These are phyloP conservation scores for Spodoptera picta DNA, from an alignment of 2,888 invertebrate genomes.

Conservation along the genomic window DNA sequence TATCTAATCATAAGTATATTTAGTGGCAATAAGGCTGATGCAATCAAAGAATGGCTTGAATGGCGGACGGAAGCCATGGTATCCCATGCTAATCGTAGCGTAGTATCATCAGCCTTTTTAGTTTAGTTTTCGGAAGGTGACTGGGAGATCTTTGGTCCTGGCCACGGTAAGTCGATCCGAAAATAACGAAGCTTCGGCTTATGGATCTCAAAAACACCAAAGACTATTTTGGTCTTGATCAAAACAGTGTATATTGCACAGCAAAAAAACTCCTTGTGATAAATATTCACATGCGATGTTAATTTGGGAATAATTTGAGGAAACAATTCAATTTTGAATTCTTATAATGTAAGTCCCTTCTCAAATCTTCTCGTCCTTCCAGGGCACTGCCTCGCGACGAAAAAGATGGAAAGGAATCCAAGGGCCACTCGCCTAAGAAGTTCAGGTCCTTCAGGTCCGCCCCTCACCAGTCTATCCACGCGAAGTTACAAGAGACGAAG, in stretches of 20 bases:
- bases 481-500: constrained; percentile 89
- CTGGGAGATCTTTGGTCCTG: not conserved
- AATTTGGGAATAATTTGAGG: not conserved
- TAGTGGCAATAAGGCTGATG: constrained; percentile 75
- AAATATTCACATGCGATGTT: too few species aligned
- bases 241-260: constrained; percentile 36
- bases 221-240: not conserved
- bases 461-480: constrained; percentile 88
- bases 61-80: constrained; percentile 69
- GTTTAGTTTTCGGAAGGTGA: constrained; percentile 29
- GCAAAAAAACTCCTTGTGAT: not conserved
- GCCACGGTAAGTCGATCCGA: constrained; percentile 31
- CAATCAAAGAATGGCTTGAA: constrained; percentile 81
- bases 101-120: constrained; percentile 69
- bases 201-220: constrained; percentile 1
- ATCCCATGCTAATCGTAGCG: constrained; percentile 69
- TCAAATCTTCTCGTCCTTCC: constrained; percentile 44
- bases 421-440: constrained; percentile 91
- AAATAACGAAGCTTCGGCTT: not conserved
- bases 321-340: not conserved
- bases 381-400: constrained; percentile 95
- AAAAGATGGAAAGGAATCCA: constrained; percentile 95
- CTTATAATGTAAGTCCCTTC: not conserved
- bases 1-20: constrained; percentile 64
- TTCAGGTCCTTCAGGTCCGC: constrained; percentile 89